Conservation (phyloP, 2,888 invertebrate genomes). For the Drosophila austrosaltans region DNA sequence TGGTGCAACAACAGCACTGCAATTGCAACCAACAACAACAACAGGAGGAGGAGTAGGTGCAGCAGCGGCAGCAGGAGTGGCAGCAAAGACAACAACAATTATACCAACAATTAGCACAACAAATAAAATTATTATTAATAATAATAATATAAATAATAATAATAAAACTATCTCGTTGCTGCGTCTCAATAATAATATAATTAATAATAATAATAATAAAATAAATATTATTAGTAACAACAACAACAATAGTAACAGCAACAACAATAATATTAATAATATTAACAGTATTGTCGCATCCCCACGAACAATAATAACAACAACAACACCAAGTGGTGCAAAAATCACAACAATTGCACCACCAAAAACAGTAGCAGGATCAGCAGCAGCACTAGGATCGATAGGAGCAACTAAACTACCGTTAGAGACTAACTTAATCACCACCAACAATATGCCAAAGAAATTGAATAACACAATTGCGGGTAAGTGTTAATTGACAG, state of each 20-base stretch:
- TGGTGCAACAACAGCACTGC: no score
- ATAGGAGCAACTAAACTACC: constrained; percentile 2
- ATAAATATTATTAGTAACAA: constrained; percentile 42
- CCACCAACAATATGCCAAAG: constrained; percentile 68
- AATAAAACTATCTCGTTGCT: constrained; percentile 34
- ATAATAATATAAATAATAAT: constrained; percentile 48
- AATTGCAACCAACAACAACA: not conserved
- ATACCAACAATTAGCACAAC: constrained; percentile 57
- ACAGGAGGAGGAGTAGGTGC: not conserved
- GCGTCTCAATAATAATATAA: constrained; percentile 29
- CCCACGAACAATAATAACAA: constrained; percentile 12
- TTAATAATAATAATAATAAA: constrained; percentile 52
- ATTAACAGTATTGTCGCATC: constrained; percentile 14
- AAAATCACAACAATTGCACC: constrained; percentile 27
- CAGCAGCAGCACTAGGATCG: constrained; percentile 26
- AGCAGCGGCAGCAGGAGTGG: constrained; percentile 39
- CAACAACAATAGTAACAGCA: not conserved
- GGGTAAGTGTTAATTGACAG: constrained; percentile 53
- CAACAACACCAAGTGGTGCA: constrained; percentile 27
- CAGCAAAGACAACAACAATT: constrained; percentile 50
- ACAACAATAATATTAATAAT: constrained; percentile 28
- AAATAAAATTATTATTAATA: constrained; percentile 78
- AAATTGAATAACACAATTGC: constrained; percentile 48
- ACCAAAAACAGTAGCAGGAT: constrained; percentile 18
- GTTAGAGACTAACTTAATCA: not conserved